These are phyloP conservation scores for Vultur gryphus DNA, from an alignment of 2,797 vertebrate genomes.

Conservation along the genomic window DNA sequence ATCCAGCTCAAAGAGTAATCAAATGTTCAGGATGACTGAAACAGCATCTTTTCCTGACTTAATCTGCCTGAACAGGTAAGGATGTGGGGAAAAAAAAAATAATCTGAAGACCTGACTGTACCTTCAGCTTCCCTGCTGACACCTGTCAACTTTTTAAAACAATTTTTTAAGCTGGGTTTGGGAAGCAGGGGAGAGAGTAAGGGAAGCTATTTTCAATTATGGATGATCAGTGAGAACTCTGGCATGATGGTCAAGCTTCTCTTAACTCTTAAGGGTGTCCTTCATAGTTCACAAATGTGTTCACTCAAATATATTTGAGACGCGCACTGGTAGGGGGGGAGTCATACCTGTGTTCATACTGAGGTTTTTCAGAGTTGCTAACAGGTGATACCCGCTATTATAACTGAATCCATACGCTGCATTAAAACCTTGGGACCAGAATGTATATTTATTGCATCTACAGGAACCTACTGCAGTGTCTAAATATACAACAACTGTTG, in stretches of 20 bases:
- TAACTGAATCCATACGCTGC: not conserved
- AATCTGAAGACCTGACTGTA: conserved; percentile 71
- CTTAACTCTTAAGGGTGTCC: conserved; percentile 76
- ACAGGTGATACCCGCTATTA: not conserved
- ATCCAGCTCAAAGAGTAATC: conserved; percentile 74
- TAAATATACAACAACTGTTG: not conserved
- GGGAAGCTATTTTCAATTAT: conserved; percentile 83
- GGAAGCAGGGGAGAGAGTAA: conserved; percentile 11
- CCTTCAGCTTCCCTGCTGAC: conserved; percentile 78
- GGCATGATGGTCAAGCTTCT: conserved; percentile 78
- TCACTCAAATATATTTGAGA: not conserved
- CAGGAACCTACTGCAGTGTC: not conserved
- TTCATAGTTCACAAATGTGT: conserved; percentile 74
- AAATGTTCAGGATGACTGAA: conserved; percentile 61
- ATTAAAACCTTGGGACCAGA: not conserved
- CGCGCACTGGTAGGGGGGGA: not conserved
- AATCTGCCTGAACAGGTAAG: conserved; percentile 82
- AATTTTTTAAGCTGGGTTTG: not conserved
- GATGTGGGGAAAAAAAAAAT: conserved; percentile 57
- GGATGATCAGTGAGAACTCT: conserved; percentile 80
- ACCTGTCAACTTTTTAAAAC: conserved; percentile 83
- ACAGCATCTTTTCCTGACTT: conserved; percentile 74
- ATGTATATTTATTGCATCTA: not conserved
- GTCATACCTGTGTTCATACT: not conserved
- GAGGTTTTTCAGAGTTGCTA: not conserved